phyloP scores from a whole-genome alignment of 2,888 invertebrate species.

The Adelphocoris suturalis region DNA sequence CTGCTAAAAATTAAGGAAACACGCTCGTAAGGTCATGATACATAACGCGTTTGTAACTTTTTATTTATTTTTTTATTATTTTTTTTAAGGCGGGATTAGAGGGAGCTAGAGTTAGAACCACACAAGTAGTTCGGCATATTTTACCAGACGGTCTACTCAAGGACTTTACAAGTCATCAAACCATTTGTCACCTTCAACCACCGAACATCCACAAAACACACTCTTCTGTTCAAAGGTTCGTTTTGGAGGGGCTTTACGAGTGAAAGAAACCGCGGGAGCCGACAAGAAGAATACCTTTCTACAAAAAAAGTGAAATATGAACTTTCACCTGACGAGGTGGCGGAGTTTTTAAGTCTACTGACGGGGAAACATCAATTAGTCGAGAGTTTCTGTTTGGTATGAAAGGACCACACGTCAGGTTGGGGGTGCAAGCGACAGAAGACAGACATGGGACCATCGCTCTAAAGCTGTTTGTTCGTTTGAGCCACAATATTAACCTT shows the following conservation, averaged over 20 bases:
- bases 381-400: conserved; percentile 20
- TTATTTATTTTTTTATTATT: too few relatives aligned
- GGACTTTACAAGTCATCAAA: not conserved
- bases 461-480: conserved; percentile 20
- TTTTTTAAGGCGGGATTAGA: too few relatives aligned
- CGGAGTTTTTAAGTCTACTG: not conserved
- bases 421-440: not conserved
- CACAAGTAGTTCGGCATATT: too few relatives aligned
- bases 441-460: not conserved
- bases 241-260: not conserved
- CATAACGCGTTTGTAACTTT: too few relatives aligned
- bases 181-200: conserved; percentile 49
- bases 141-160: not conserved
- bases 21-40: too few relatives aligned
- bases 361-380: conserved; percentile 55
- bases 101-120: too few relatives aligned
- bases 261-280: conserved; percentile 50
- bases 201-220: conserved; percentile 32
- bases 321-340: conserved; percentile 53
- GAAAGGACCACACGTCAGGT: conserved; percentile 21
- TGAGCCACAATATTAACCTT: conserved; percentile 23
- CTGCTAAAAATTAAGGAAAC: too few relatives aligned
- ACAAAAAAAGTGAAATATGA: conserved; percentile 54
- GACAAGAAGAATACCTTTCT: conserved; percentile 8
- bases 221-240: not conserved